Percentiles rank a stretch among this genome's conserved stretches.
Evolutionary conservation across 2,113 vertebrate species (phyloP).

Genomic region (Passer domesticus): DNA sequence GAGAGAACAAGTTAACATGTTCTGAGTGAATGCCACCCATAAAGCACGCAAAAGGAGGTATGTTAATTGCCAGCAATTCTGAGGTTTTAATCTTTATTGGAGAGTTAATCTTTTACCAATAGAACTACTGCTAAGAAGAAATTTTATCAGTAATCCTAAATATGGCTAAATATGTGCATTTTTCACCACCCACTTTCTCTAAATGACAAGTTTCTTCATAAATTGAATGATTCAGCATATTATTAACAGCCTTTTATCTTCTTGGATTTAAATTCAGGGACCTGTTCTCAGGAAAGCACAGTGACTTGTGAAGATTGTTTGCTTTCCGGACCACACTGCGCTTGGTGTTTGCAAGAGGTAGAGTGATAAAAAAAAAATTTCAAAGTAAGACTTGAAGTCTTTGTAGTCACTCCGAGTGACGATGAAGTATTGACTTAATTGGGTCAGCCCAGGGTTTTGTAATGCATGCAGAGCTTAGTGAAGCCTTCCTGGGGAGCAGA

Average conservation of each 20-base stretch:
- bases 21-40: background rate
- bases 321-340: constrained; percentile 85
- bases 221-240: background rate
- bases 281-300: constrained; percentile 78
- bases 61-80: background rate
- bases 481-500: constrained; percentile 4
- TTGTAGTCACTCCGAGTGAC: constrained; percentile 7
- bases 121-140: background rate
- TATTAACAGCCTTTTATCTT: constrained; percentile 46
- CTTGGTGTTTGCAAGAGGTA: constrained; percentile 97
- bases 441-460: background rate
- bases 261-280: constrained; percentile 76
- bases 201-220: background rate
- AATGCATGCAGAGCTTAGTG: background rate
- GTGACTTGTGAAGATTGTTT: constrained; percentile 91
- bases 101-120: constrained; percentile 7
- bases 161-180: background rate
- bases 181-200: background rate
- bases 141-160: background rate
- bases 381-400: constrained; percentile 25
- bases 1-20: background rate
- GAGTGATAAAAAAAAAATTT: constrained; percentile 34
- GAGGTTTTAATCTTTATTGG: background rate
- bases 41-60: background rate
- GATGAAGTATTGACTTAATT: constrained; percentile 37